phyloP scores from a whole-genome alignment of 2,797 vertebrate genomes.

The Cetoscarus ocellatus region DNA sequence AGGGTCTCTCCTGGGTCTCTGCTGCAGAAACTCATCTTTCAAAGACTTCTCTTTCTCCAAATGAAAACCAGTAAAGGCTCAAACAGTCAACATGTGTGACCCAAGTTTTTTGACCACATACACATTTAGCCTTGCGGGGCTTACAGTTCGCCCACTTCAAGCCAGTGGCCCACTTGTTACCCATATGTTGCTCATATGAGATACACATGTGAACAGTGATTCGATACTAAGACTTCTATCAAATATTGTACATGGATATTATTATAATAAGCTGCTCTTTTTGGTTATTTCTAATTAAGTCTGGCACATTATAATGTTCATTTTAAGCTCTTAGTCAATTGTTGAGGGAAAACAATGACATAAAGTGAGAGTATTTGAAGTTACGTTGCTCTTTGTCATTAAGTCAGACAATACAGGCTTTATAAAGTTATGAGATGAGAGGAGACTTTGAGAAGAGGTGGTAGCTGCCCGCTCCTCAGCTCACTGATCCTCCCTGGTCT shows the following conservation, averaged over 20 bases:
- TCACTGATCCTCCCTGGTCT: conserved; percentile 53
- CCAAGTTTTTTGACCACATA: conserved; percentile 12
- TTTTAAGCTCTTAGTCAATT: no score
- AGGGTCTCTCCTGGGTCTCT: not conserved
- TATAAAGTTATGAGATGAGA: conserved; percentile 16
- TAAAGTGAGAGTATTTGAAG: not conserved
- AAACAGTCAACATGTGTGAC: not conserved
- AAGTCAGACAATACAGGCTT: not conserved
- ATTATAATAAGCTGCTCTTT: no score
- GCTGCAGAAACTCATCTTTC: not conserved
- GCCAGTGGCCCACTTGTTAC: not conserved
- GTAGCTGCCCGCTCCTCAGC: conserved; percentile 37
- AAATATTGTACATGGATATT: no score
- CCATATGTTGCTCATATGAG: conserved; percentile 1
- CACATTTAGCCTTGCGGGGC: conserved; percentile 2
- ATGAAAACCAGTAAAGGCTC: conserved; percentile 1
- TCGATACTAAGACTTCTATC: not conserved
- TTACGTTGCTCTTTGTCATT: not conserved
- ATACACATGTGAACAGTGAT: conserved; percentile 8
- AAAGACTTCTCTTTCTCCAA: not conserved
- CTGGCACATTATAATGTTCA: no score
- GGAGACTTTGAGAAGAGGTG: conserved; percentile 41
- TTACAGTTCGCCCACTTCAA: not conserved
- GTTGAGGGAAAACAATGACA: not conserved
- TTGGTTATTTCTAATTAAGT: not conserved